phyloP scores from a whole-genome alignment of 2,113 vertebrate species.

The Dolichallabes microphthalmus region DNA sequence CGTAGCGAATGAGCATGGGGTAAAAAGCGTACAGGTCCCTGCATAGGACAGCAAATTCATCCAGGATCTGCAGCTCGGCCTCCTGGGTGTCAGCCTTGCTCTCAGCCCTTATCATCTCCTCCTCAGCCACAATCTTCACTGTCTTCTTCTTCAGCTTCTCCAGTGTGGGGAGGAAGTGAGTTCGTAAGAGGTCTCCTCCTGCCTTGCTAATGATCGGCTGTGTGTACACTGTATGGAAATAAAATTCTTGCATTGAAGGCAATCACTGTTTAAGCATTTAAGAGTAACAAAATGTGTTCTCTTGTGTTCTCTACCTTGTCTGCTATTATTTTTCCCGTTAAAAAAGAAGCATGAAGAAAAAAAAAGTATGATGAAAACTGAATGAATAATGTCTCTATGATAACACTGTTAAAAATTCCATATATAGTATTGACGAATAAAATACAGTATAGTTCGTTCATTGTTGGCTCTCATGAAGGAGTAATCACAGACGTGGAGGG shows the following conservation, averaged over 20 bases:
- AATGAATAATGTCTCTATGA: not conserved
- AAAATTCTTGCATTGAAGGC: not conserved
- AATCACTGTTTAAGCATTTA: not conserved
- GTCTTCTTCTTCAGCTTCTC: constrained; percentile 96
- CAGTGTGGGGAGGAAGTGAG: constrained; percentile 91
- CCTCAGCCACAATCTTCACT: constrained; percentile 87
- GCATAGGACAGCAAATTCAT: constrained; percentile 94
- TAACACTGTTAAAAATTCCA: not conserved
- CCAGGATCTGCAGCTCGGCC: constrained; percentile 91
- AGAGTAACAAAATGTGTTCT: not conserved
- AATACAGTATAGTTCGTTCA: not conserved
- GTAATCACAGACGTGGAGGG: not conserved
- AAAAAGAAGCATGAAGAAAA: not conserved
- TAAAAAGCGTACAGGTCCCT: constrained; percentile 96
- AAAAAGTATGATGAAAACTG: not conserved
- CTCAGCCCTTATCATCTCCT: constrained; percentile 89
- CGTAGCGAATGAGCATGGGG: constrained; percentile 94
- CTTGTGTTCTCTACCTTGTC: not conserved
- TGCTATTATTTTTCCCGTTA: not conserved
- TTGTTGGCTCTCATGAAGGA: not conserved
- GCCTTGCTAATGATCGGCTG: constrained; percentile 98
- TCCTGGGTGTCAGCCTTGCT: constrained; percentile 88
- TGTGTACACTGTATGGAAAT: constrained; percentile 79
- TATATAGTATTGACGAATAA: too few relatives aligned
- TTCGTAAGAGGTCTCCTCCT: constrained; percentile 84